Base-by-base conservation (phyloP, 2,888 invertebrate species). In the Osmoderma eremita region DNA sequence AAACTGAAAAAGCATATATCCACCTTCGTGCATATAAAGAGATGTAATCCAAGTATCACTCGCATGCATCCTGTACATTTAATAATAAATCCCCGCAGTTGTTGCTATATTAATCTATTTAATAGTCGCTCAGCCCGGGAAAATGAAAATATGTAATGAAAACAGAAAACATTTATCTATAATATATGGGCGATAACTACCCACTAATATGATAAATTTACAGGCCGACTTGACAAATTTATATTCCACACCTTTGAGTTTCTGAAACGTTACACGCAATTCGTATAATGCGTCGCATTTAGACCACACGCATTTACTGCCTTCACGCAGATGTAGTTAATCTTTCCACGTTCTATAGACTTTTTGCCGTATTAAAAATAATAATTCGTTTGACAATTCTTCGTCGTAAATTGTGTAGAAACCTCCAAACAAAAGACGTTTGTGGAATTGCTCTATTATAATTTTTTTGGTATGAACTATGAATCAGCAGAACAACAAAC, bases 191-290 rank as follows among this genome's bases (percentile, higher is more conserved):
- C 53, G 42, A 36, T 64, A 64, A 64, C 51, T 61, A 62, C 53
- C 67, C 53, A 67, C 58, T 63, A 68, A 68, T 63, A 67, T 69
- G 54, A 65, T 56, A 64, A 53, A 64, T 64, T 64, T 51, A 51
- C 53, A 18, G 45, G 18, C 30, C 22, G 41, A 61, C 49, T 61
- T 70, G 70, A 70, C 70, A 70, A 63, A 70, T 70, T 70, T 70
- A 70, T 69, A 67, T 69, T 64, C 70, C 66, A 64, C 69, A 69
- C 70, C 69, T 70, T 68, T 67, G 51, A 61, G 64, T 51, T 58
- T 53, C 53, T 30, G 62, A 64, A 48, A 45, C 54, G 54, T 58
- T 61, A 41, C 63, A 50, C 67, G 65, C 50, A 53, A 48, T 63
- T 69, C 67, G 66, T 69, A 67, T 67, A 69, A 54, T 63, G 67